A percentile compares a stretch with the other conserved stretches of the same genome.
These are phyloP conservation scores for Polypedilum pembai DNA, from an alignment of 1,140 invertebrate species.

Conservation along the genomic window DNA sequence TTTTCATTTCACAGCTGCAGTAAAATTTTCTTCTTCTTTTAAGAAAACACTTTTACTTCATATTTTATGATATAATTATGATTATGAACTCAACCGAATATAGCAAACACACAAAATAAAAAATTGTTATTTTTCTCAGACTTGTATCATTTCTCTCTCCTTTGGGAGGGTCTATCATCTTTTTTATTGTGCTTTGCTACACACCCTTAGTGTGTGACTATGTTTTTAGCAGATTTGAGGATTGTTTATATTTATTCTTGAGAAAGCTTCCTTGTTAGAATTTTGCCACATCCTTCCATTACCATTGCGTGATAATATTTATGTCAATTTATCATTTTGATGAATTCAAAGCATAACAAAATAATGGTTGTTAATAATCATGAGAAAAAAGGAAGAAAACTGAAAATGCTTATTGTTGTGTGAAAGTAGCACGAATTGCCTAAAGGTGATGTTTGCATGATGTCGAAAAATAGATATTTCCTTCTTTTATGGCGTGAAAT, in stretches of 20 bases:
- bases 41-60: neutral
- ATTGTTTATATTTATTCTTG: neutral
- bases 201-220: neutral
- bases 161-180: neutral
- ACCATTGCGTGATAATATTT: neutral
- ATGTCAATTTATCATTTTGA: conserved; percentile 5
- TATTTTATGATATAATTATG: conserved; percentile 7
- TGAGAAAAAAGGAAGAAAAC: neutral
- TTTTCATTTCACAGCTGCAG: neutral
- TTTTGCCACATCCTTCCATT: neutral
- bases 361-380: neutral
- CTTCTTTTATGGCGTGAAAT: too few species aligned
- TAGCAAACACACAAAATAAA: neutral
- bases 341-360: neutral
- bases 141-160: neutral
- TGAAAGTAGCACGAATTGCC: neutral
- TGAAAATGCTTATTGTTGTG: neutral
- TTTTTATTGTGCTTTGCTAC: neutral
- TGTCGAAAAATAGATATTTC: neutral
- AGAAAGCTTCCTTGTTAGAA: too few species aligned
- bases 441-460: neutral
- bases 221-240: neutral
- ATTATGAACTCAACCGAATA: neutral
- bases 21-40: neutral
- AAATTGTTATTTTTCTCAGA: neutral